Conservation (phyloP, 1,140 invertebrate species). For the Drosophila gunungcola region DNA sequence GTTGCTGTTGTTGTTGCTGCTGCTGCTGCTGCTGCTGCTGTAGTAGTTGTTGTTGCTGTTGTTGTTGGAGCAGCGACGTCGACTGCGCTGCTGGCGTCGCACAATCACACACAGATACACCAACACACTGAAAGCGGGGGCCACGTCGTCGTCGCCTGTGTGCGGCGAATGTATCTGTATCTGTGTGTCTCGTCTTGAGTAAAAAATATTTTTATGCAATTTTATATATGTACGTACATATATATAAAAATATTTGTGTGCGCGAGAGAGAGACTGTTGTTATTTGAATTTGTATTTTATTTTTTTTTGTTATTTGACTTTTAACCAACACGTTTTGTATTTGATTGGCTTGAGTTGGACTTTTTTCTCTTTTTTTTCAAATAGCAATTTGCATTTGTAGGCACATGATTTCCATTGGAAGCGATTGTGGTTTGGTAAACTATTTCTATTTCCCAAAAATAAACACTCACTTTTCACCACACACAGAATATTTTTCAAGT, state of each 20-base stretch:
- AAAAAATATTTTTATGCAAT: slow-evolving; percentile 83
- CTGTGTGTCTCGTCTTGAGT: slow-evolving; percentile 43
- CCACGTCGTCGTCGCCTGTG: slow-evolving; percentile 68
- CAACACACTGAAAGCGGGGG: slow-evolving; percentile 47
- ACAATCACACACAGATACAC: slow-evolving; percentile 39
- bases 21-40: not conserved
- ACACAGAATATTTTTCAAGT: slow-evolving; percentile 5
- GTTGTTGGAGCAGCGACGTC: slow-evolving; percentile 26
- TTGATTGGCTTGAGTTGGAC: slow-evolving; percentile 63
- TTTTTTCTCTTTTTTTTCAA: slow-evolving; percentile 80
- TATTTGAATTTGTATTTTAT: slow-evolving; percentile 50
- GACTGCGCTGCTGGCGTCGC: slow-evolving; percentile 33
- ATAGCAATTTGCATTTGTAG: slow-evolving; percentile 83
- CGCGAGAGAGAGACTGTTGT: slow-evolving; percentile 22
- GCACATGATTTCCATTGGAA: slow-evolving; percentile 81
- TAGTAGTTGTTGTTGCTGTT: not conserved
- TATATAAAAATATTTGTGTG: slow-evolving; percentile 58
- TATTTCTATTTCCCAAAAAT: slow-evolving; percentile 51
- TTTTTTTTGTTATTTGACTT: slow-evolving; percentile 50
- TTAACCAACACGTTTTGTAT: slow-evolving; percentile 80
- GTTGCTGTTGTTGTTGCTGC: not conserved
- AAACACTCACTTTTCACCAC: slow-evolving; percentile 22
- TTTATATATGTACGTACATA: slow-evolving; percentile 64
- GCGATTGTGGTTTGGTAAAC: slow-evolving; percentile 73
- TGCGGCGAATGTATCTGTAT: slow-evolving; percentile 32